Base-by-base conservation (phyloP, 1,140 invertebrate species). In the Lepidurus arcticus region DNA sequence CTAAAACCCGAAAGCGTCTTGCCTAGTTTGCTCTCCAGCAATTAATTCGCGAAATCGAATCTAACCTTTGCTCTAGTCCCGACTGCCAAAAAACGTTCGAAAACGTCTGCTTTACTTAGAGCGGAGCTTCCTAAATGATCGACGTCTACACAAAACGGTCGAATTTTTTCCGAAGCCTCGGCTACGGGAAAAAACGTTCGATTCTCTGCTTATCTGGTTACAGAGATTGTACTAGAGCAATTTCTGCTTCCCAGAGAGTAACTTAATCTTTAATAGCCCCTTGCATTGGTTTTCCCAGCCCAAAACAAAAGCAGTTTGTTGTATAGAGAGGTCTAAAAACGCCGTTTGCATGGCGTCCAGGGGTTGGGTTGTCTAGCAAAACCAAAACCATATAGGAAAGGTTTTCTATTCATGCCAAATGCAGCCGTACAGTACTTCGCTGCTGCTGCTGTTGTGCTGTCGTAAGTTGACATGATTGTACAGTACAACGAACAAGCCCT, bases 381-480 rank as follows among this genome's bases (percentile, higher is more conserved):
- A 65, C 53, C 53, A 65, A n/a, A 65, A 65, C 16, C 53, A 21
- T 34, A 34, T 34, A 34, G 34, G 34, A 34, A 34, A 34, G 21
- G 16, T 13, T 65, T 65, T 13, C 53, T 65, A 65, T 65, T 65
- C 53, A 65, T 65, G 53, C 53, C 53, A 65, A 65, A 65, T n/a
- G 21, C 53, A 65, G 53, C 16, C 53, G 21, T 65, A 65, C 53
- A 65, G 16, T 65, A 21, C 53, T 65, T 13, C 53, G 4, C 34
- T 34, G 34, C 34, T 34, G 34, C 34, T 34, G 34, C 34, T 34
- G 34, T 34, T 34, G 34, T 65, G 53, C 53, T 65, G 53, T 65
- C 53, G 53, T 65, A 65, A 65, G 53, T 65, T 65, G 53, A 65
- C 53, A 65, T 65, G 53, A 65, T 21, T 65, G 53, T 65, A 65